phyloP scores from a whole-genome alignment of 2,113 vertebrate species.

The Tautogolabrus adspersus region DNA sequence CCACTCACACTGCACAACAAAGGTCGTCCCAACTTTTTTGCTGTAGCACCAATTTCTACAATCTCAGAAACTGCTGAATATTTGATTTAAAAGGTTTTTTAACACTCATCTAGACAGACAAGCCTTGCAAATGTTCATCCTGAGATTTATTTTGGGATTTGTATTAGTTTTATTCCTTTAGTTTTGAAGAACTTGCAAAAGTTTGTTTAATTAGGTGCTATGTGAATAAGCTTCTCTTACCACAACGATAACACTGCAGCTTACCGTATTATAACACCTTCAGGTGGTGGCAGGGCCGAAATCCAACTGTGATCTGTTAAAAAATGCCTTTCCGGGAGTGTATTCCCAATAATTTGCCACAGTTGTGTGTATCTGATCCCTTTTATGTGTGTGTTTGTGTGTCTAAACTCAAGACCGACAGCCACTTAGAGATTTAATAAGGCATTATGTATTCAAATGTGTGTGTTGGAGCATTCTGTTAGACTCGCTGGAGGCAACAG shows the following conservation, averaged over 20 bases:
- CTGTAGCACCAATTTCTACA: not conserved
- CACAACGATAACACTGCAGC: not conserved
- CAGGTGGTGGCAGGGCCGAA: slow-evolving; percentile 8
- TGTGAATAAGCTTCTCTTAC: not conserved
- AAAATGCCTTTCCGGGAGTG: not conserved
- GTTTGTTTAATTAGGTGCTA: not conserved
- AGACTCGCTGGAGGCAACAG: slow-evolving; percentile 30
- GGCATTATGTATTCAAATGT: slow-evolving; percentile 59
- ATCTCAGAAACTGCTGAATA: not conserved
- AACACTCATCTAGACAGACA: too few relatives aligned
- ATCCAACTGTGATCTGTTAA: not conserved
- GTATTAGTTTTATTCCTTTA: not conserved
- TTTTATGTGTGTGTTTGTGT: slow-evolving; percentile 4
- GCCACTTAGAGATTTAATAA: slow-evolving; percentile 51
- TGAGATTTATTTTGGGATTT: too few relatives aligned
- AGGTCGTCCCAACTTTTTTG: not conserved
- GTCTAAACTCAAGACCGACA: slow-evolving; percentile 18
- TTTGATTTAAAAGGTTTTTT: not conserved
- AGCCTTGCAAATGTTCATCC: too few relatives aligned
- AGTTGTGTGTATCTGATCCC: not conserved
- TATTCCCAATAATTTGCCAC: not conserved
- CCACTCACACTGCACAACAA: too few relatives aligned
- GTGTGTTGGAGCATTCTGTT: slow-evolving; percentile 53
- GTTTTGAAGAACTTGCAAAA: not conserved
- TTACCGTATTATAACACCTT: slow-evolving; percentile 13